Base-by-base conservation (phyloP, 2,888 invertebrate species). In the Hirtodrosophila cameraria region DNA sequence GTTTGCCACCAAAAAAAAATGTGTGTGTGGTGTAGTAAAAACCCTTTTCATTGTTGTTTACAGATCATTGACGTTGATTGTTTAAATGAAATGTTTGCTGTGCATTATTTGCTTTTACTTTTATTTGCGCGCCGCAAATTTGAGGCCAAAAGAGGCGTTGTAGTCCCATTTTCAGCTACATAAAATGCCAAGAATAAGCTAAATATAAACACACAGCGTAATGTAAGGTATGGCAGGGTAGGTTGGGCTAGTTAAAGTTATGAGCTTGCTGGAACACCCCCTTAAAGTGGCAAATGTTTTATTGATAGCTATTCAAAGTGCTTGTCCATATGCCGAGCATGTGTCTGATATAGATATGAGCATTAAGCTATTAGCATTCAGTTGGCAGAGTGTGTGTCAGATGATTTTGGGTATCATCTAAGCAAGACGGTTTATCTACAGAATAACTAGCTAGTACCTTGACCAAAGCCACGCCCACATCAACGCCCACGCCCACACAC, bases 41-140 rank as follows among this genome's bases (percentile, higher is more conserved):
- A 75, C 86, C 83, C 75, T 74, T 87, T 83, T 75, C 73, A 75
- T 71, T 78, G 66, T 68, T 82, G 86, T 88, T 86, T 87, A 88
- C 86, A 87, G 86, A 86, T 88, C 87, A 88, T 88, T 88, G 86
- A 83, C 87, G 83, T 80, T 86, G 87, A 85, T 82, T 88, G 82
- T 78, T 80, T 86, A 73, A 87, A 81, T 81, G 86, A 86, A 83
- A 86, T 84, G 82, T 85, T 86, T 86, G 84, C 86, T 30, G 65
- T 77, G 86, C 82, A 81, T 77, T 82, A 80, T 86, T 86, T 77
- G 79, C 70, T 65, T 81, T 75, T 68, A 62, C 60, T 77, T 77
- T 72, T 82, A 81, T 84, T 80, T 86, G 65, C 64, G 46, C 64
- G 60, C n/a, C n/a, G 63, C 66, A 61, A 76, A 69, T 67, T 64